Evolutionary conservation across 2,797 vertebrate species (phyloP).

Genomic region (Chaetodon trifasciatus): DNA sequence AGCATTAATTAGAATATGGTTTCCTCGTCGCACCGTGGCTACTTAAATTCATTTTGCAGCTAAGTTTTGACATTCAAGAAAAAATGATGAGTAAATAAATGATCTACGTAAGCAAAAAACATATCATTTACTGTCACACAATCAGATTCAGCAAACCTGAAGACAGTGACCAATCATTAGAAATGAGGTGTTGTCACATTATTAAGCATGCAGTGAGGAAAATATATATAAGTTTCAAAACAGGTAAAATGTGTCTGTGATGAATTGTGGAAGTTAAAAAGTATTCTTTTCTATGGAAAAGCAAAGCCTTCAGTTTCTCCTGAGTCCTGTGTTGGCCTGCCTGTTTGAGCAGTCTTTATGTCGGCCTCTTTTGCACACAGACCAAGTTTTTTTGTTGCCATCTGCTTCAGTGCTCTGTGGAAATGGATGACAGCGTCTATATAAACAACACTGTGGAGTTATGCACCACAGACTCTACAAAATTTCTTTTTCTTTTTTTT

Average conservation of each 20-base stretch:
- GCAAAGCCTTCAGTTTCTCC: constrained; percentile 14
- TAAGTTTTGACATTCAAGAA: neutral
- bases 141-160: neutral
- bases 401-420: constrained; percentile 60
- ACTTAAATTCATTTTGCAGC: neutral
- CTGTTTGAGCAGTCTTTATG: constrained; percentile 43
- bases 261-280: constrained; percentile 7
- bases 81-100: neutral
- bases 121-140: neutral
- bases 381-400: constrained; percentile 52
- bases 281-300: constrained; percentile 18
- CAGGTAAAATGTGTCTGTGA: neutral
- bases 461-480: constrained; percentile 43
- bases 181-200: neutral
- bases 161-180: neutral
- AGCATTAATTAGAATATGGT: constrained; percentile 46
- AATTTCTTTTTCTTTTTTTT: neutral
- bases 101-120: neutral
- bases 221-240: neutral
- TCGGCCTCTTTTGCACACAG: constrained; percentile 51
- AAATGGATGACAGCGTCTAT: constrained; percentile 64
- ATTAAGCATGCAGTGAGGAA: neutral
- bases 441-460: constrained; percentile 60
- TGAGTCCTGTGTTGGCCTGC: constrained; percentile 33
- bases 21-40: neutral